Evolutionary conservation across 2,888 invertebrate species (phyloP), one percentile per base, ranked within the genome.

Genomic region (Rhagonycha fulva): DNA sequence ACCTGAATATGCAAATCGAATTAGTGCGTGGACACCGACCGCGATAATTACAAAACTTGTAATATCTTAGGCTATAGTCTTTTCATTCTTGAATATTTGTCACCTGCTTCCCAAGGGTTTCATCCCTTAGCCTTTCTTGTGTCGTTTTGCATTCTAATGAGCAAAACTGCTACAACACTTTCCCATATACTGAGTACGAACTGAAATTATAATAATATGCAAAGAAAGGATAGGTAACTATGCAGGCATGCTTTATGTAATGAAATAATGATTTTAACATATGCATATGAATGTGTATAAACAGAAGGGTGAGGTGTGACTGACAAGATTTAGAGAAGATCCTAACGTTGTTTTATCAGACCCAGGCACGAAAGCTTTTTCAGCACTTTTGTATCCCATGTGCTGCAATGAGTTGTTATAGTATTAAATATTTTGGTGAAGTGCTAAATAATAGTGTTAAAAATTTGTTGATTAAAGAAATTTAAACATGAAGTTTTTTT

Each of bases 221-320:
- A 85, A 83, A 83, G 82, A 81, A 76, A 80, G 79, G 82, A 83
- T 83, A 82, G 82, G 82, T 81, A 81, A 74, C 68, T 80, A 75
- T 72, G 78, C 80, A 75, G 76, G 81, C 80, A 77, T 78, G 80
- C 80, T 81, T 81, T 79, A 78, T 77, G 73, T 76, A 63, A 68
- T 79, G 78, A 79, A 68, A 76, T 66, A 79, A 70, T 77, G 71
- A 76, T 79, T 80, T 79, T 81, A 82, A 82, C 77, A 77, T 82
- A 82, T 83, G 83, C 81, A 82, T 83, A 83, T 81, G 80, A 81
- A 80, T 80, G 79, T 81, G 82, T 79, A 84, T 85, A 86, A 86
- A 86, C 86, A 86, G 83, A 78, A 86, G 87, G 88, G 87, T 86
- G 84, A 87, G 85, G 88, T 88, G 88, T 88, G 88, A 88, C 88